phyloP scores from a whole-genome alignment of 35 echinoderm and acorn worm genomes.

The Apostichopus japonicus region DNA sequence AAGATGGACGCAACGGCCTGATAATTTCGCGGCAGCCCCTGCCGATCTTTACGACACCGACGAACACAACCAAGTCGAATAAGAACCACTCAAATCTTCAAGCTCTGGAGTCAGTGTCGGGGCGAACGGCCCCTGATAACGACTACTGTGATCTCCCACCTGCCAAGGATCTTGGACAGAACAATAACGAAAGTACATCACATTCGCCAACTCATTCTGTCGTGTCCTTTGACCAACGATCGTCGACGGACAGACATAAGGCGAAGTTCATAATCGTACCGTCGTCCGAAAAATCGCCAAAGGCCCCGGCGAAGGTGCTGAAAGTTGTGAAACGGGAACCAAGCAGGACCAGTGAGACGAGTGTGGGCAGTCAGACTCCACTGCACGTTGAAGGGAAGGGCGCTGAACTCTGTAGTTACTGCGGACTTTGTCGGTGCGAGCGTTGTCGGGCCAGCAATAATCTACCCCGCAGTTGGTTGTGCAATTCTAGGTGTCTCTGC shows the following conservation, averaged over 20 bases:
- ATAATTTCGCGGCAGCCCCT: slow-evolving; percentile 89
- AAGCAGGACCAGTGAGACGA: slow-evolving; percentile 66
- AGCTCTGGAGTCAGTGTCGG: slow-evolving; percentile 68
- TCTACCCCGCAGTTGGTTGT: slow-evolving; percentile 65
- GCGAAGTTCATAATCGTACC: slow-evolving; percentile 48
- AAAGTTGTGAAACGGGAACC: slow-evolving; percentile 81
- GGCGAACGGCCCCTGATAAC: slow-evolving; percentile 65
- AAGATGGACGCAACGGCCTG: slow-evolving; percentile 86
- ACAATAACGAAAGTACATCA: slow-evolving; percentile 76
- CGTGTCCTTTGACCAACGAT: slow-evolving; percentile 18
- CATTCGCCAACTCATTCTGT: slow-evolving; percentile 35
- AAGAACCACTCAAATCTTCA: slow-evolving; percentile 58
- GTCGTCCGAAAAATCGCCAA: slow-evolving; percentile 19
- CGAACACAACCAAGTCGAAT: slow-evolving; percentile 18
- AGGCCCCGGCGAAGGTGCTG: slow-evolving; percentile 66
- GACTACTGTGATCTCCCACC: slow-evolving; percentile 74
- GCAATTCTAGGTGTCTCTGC: slow-evolving; percentile 74
- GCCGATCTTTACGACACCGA: slow-evolving; percentile 53
- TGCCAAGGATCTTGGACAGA: slow-evolving; percentile 51
- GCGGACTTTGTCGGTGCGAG: slow-evolving; percentile 80
- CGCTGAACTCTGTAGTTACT: slow-evolving; percentile 64
- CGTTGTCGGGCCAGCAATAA: slow-evolving; percentile 74
- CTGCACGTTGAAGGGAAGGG: slow-evolving; percentile 75
- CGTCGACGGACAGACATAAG: slow-evolving; percentile 23
- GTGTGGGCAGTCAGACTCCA: slow-evolving; percentile 60